These are phyloP conservation scores for Spea bombifrons DNA, from an alignment of 2,113 vertebrate genomes.

Conservation along the genomic window DNA sequence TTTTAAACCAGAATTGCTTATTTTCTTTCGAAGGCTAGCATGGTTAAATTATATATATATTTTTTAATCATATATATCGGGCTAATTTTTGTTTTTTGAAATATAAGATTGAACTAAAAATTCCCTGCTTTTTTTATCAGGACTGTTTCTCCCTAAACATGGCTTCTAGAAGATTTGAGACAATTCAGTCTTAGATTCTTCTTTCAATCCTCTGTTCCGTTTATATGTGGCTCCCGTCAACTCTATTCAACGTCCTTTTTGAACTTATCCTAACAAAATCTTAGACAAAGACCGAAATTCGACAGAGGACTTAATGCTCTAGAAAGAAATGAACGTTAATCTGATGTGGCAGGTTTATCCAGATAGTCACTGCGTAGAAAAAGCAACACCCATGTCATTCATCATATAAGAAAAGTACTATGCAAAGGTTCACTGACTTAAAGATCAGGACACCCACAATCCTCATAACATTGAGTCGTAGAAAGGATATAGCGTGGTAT, in stretches of 20 bases:
- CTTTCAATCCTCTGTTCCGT: neutral
- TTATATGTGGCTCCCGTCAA: neutral
- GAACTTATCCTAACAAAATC: neutral
- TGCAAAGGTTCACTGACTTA: neutral
- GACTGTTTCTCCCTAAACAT: too few relatives aligned
- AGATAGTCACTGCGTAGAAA: neutral
- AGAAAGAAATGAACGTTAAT: constrained; percentile 1
- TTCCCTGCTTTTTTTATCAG: too few relatives aligned
- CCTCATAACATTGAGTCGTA: neutral
- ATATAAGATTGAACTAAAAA: too few relatives aligned
- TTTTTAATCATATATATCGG: too few relatives aligned
- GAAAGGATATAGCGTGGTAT: constrained; percentile 6
- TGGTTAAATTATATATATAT: too few relatives aligned
- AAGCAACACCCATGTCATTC: constrained; percentile 5
- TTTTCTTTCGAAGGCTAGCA: too few relatives aligned
- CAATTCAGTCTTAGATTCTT: too few relatives aligned
- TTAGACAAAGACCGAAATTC: neutral
- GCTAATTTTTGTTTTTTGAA: too few relatives aligned
- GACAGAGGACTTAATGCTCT: neutral
- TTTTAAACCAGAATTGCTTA: too few relatives aligned
- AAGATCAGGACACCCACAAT: neutral
- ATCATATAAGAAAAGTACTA: neutral
- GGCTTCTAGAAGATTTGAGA: too few relatives aligned
- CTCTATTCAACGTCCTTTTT: neutral
- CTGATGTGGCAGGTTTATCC: neutral